These are phyloP conservation scores for Drosophila murphyi DNA, from an alignment of 1,140 invertebrate species.

Conservation along the genomic window DNA sequence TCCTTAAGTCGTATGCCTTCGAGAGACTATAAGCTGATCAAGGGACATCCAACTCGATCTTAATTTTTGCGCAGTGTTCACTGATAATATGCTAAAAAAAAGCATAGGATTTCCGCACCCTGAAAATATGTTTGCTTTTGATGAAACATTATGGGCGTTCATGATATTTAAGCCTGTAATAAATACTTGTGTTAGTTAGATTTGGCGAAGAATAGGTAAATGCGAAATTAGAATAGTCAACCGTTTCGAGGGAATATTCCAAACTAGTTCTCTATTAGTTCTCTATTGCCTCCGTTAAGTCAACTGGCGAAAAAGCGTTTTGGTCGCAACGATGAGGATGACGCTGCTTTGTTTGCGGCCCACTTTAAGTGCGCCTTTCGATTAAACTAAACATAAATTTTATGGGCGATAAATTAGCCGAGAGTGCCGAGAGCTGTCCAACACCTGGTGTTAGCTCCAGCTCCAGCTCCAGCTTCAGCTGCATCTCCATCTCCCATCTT, in stretches of 20 bases:
- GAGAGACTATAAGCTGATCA: too few species aligned
- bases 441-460: constrained; percentile 20
- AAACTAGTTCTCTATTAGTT: constrained; percentile 31
- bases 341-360: constrained; percentile 30
- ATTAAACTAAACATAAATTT: constrained; percentile 80
- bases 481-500: not conserved
- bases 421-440: constrained; percentile 51
- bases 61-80: not conserved
- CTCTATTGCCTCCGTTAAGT: constrained; percentile 15
- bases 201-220: constrained; percentile 18
- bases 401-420: constrained; percentile 75
- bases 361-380: constrained; percentile 72
- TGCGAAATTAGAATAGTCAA: constrained; percentile 56
- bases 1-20: too few species aligned
- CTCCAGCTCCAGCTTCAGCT: not conserved
- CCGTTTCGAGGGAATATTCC: not conserved
- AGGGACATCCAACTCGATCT: too few species aligned
- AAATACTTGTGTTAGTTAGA: constrained; percentile 32
- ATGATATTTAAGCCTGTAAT: not conserved
- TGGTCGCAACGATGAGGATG: not conserved
- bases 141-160: not conserved
- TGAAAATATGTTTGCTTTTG: not conserved
- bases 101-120: not conserved
- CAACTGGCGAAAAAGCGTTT: constrained; percentile 1
- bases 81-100: not conserved